Evolutionary conservation across 1,140 invertebrate species (phyloP).

Genomic region (Pachyrhynchus sulphureomaculatus): DNA sequence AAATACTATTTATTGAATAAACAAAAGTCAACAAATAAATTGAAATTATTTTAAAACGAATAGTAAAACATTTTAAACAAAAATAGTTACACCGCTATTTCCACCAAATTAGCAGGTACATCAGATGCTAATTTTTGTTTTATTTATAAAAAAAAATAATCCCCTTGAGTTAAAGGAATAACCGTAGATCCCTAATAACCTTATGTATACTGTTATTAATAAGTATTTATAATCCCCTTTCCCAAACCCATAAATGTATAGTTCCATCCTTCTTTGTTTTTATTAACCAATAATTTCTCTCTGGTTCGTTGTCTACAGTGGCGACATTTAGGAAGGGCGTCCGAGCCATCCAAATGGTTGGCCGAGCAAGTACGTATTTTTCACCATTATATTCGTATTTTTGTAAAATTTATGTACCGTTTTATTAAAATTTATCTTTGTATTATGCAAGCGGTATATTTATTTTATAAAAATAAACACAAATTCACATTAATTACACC

Average conservation of each 20-base stretch:
- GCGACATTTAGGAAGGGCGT: slow-evolving; percentile 99
- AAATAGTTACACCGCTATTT: neutral
- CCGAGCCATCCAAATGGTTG: slow-evolving; percentile 96
- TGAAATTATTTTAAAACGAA: neutral
- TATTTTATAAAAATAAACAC: no score
- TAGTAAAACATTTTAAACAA: neutral
- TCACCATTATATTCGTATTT: slow-evolving; percentile 11
- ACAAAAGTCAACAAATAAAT: neutral
- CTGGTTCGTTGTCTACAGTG: slow-evolving; percentile 66
- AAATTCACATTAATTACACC: no score
- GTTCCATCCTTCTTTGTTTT: slow-evolving; percentile 11
- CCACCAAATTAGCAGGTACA: no score
- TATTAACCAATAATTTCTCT: slow-evolving; percentile 21
- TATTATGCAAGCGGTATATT: no score
- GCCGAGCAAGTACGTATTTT: slow-evolving; percentile 92
- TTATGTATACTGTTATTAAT: no score
- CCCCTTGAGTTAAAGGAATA: no score
- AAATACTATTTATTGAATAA: neutral
- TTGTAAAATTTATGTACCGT: slow-evolving; percentile 8
- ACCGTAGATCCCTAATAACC: no score
- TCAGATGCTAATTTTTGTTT: no score
- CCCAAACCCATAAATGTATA: neutral
- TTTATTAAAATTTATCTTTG: neutral
- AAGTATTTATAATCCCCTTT: no score
- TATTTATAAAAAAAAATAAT: no score